phyloP scores from a whole-genome alignment of 2,888 invertebrate species.

The Phortica okadai region DNA sequence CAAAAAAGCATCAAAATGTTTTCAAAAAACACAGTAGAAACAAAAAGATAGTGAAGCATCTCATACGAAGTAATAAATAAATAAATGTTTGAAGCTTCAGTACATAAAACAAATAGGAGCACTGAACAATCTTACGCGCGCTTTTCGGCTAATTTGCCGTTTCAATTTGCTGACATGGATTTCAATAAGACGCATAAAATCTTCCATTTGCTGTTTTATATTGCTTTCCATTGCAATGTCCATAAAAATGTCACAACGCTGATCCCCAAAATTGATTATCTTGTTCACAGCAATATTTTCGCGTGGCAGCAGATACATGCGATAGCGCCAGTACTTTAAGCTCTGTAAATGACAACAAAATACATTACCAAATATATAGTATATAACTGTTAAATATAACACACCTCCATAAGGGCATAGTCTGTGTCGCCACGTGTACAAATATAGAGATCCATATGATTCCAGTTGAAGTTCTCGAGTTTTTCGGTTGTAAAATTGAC shows the following conservation, averaged over 20 bases:
- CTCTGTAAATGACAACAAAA: conserved; percentile 77
- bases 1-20: neutral
- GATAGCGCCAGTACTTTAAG: conserved; percentile 93
- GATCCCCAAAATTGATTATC: conserved; percentile 84
- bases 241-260: conserved; percentile 90
- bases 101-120: conserved; percentile 31
- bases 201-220: conserved; percentile 81
- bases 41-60: conserved; percentile 21
- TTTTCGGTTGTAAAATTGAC: conserved; percentile 96
- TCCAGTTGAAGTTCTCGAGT: conserved; percentile 97
- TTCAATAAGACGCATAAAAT: conserved; percentile 89
- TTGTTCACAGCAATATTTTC: conserved; percentile 87
- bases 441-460: conserved; percentile 97
- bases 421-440: conserved; percentile 96
- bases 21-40: conserved; percentile 17
- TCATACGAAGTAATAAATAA: conserved; percentile 32
- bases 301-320: conserved; percentile 91
- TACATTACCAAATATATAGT: neutral
- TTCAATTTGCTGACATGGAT: conserved; percentile 93
- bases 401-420: conserved; percentile 90
- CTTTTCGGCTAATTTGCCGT: conserved; percentile 84
- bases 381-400: conserved; percentile 34
- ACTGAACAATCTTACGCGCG: conserved; percentile 81
- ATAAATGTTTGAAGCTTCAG: conserved; percentile 9
- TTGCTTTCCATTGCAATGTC: conserved; percentile 77